A percentile compares a stretch with the other conserved stretches of the same genome.
These are phyloP conservation scores for Atta colombica DNA, from an alignment of 1,140 invertebrate species.

Conservation along the genomic window DNA sequence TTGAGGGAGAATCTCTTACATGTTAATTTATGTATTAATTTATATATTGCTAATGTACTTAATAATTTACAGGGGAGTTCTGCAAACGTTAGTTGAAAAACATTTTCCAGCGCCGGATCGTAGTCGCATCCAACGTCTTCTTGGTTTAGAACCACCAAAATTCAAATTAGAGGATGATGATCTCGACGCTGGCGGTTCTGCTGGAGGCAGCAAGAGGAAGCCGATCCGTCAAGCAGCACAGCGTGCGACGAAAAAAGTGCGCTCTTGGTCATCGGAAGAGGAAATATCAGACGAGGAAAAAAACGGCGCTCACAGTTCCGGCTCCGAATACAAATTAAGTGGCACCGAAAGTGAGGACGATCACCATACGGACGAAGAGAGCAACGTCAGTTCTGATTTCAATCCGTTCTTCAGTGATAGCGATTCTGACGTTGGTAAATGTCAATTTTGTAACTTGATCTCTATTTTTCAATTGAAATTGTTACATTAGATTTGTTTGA, in stretches of 20 bases:
- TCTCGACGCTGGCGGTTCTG: slow-evolving; percentile 85
- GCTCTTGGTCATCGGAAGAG: slow-evolving; percentile 89
- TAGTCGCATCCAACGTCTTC: slow-evolving; percentile 93
- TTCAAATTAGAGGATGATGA: slow-evolving; percentile 80
- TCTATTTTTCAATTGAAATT: slow-evolving; percentile 23
- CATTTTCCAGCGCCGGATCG: slow-evolving; percentile 98
- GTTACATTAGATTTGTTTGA: neutral
- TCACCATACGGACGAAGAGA: slow-evolving; percentile 89
- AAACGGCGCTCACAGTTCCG: slow-evolving; percentile 88
- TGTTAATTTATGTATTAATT: neutral
- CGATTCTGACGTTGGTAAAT: slow-evolving; percentile 93
- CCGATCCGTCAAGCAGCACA: slow-evolving; percentile 90
- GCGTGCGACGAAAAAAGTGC: slow-evolving; percentile 90
- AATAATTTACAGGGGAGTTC: slow-evolving; percentile 90
- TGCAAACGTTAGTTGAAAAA: slow-evolving; percentile 98
- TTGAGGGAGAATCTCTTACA: neutral
- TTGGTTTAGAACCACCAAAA: slow-evolving; percentile 90
- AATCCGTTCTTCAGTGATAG: slow-evolving; percentile 95
- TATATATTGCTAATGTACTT: neutral
- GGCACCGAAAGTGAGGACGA: slow-evolving; percentile 88
- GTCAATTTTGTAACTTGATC: slow-evolving; percentile 73
- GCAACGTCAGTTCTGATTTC: slow-evolving; percentile 92
- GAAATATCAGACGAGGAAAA: slow-evolving; percentile 87
- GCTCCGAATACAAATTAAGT: slow-evolving; percentile 89
- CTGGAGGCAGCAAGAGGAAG: slow-evolving; percentile 88